phyloP scores from a whole-genome alignment of 1,140 invertebrate genomes.

The Luehdorfia chinensis region DNA sequence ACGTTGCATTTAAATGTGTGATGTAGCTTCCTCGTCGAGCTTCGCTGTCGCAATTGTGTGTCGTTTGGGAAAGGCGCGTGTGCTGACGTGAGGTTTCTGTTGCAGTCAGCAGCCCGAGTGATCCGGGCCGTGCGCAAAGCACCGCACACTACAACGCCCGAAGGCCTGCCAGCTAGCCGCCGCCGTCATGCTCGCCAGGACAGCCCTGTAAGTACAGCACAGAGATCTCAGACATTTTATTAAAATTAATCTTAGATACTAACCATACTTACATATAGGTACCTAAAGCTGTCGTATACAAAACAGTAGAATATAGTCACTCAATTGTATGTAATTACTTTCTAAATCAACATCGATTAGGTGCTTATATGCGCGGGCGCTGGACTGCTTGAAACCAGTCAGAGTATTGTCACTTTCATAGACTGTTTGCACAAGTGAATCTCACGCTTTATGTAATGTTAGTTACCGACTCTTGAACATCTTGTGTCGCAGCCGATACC shows the following conservation, averaged over 20 bases:
- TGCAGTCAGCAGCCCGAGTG: slow-evolving; percentile 58
- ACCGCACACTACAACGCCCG: slow-evolving; percentile 24
- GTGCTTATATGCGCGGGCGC: no score
- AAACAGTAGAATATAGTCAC: no score
- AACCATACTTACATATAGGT: neutral
- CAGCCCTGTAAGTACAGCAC: slow-evolving; percentile 55
- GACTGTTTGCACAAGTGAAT: slow-evolving; percentile 46
- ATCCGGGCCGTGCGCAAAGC: slow-evolving; percentile 38
- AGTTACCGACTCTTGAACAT: slow-evolving; percentile 19
- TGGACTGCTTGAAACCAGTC: slow-evolving; percentile 33
- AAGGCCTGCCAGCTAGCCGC: slow-evolving; percentile 22
- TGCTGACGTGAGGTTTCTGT: slow-evolving; percentile 68
- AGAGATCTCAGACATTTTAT: no score
- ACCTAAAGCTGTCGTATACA: no score
- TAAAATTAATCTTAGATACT: no score
- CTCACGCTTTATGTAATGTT: slow-evolving; percentile 43
- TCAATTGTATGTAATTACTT: no score
- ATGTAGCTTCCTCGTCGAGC: slow-evolving; percentile 71
- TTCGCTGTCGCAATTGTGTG: slow-evolving; percentile 67
- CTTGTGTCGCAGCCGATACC: slow-evolving; percentile 24
- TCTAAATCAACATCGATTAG: slow-evolving; percentile 11
- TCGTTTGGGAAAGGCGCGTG: slow-evolving; percentile 69
- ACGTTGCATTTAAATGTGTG: slow-evolving; percentile 72
- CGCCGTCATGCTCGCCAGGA: slow-evolving; percentile 49
- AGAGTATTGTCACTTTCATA: slow-evolving; percentile 51